Evolutionary conservation across 2,113 vertebrate species (phyloP).

Genomic region (Zapornia atra): DNA sequence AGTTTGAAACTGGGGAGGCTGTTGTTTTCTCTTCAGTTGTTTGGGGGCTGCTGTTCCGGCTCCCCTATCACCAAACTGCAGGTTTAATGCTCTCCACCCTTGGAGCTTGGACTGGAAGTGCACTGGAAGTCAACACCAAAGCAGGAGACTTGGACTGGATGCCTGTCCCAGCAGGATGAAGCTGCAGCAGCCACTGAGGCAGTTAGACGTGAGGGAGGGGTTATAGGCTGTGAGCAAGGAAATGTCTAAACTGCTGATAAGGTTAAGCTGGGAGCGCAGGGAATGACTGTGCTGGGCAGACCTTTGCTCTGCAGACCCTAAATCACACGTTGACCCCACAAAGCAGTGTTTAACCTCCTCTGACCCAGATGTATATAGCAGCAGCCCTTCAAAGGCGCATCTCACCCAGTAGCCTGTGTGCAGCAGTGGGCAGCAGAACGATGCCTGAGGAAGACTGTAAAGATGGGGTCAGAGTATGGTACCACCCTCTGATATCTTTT

Average conservation of each 20-base stretch:
- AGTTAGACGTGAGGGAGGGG: neutral
- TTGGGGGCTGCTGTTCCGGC: neutral
- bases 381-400: neutral
- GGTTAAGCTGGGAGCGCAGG: neutral
- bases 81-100: neutral
- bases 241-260: neutral
- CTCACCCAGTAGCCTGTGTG: neutral
- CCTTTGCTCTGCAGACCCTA: neutral
- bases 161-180: neutral
- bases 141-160: neutral
- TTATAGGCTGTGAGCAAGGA: neutral
- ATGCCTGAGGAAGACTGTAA: fast-evolving
- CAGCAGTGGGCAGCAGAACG: neutral
- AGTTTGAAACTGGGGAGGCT: neutral
- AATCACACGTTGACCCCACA: neutral
- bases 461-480: fast-evolving
- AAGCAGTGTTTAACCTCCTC: neutral
- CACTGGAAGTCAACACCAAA: neutral
- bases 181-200: neutral
- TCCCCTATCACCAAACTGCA: neutral
- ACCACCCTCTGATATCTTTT: neutral
- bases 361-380: neutral
- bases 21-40: neutral
- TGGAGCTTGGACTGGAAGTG: neutral
- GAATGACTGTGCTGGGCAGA: neutral